phyloP scores from a whole-genome alignment of 2,888 invertebrate genomes.

The Vanessa cardui region DNA sequence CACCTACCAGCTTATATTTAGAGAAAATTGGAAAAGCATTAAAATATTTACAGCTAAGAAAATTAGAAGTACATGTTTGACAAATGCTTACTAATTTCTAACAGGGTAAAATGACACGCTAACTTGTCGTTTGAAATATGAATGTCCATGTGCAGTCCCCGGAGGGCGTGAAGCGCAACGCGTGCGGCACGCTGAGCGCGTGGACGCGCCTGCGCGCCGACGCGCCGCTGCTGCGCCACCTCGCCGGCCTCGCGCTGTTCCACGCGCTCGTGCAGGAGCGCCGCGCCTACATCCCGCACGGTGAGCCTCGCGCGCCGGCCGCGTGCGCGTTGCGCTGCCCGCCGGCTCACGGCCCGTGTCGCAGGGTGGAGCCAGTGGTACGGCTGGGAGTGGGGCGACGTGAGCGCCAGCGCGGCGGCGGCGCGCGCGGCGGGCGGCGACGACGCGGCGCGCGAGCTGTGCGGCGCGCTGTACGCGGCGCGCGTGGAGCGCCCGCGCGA shows the following conservation, averaged over 20 bases:
- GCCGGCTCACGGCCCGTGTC: no score
- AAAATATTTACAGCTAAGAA: no score
- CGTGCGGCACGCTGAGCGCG: conserved; percentile 88
- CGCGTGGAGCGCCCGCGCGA: conserved; percentile 57
- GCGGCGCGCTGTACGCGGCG: conserved; percentile 63
- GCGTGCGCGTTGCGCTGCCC: no score
- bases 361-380: conserved; percentile 68
- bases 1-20: no score
- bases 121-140: neutral
- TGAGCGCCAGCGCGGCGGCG: conserved; percentile 45
- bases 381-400: conserved; percentile 78
- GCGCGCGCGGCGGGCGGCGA: conserved; percentile 37
- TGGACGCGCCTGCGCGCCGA: conserved; percentile 83
- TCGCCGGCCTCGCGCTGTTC: conserved; percentile 89
- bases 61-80: no score
- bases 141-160: conserved; percentile 83
- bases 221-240: conserved; percentile 70
- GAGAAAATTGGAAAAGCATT: no score
- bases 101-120: neutral
- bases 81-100: no score
- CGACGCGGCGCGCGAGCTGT: conserved; percentile 48
- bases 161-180: conserved; percentile 92
- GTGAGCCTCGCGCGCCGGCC: conserved; percentile 49
- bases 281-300: conserved; percentile 94
- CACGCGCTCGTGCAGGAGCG: conserved; percentile 96